Base-by-base conservation (phyloP, 2,113 vertebrate species). In the Furnarius figulus region DNA sequence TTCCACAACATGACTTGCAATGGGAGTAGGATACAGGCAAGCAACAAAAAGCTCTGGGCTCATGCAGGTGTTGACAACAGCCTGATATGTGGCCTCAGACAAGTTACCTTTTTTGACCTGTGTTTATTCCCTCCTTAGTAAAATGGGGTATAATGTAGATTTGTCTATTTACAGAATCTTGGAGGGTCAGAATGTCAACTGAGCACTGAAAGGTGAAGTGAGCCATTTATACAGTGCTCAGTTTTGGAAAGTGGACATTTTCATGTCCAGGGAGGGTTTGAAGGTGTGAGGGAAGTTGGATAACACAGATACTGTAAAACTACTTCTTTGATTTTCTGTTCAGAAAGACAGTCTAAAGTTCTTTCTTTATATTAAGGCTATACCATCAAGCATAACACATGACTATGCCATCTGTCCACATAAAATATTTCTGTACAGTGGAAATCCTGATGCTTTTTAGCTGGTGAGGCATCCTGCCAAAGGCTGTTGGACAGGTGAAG, bases 1-100 rank as follows among this genome's bases (percentile, higher is more conserved):
- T 74, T 46, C 52, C 67, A 24, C 0, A 1, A 8, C 21, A 44
- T 12, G 13, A 39, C 16, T 72, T 78, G 7, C 14, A 33, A 0
- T 5, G 12, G 5, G 2, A 3, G 4, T 23, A 63, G 23, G 39
- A 52, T 66, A 30, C 7, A 37, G 31, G 14, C 2, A 22, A 15
- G 6, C 24, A 90, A 25, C 12, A 70, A 55, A 39, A 39, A 59
- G 5, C 28, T 27, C 23, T 59, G 70, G 19, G 31, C 52, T 91
- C 27, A 17, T 75, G 66, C 31, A 52, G 28, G 13, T 39, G 72
- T 19, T 82, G 56, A n/a, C 53, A 90, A 7, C 10, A 53, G 76
- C 6, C 14, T 67, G 35, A 24, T 21, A 8, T 71, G 8, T 90
- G 70, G 31, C 42, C 63, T 88, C 31, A 65, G 20, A 47, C 22